Conservation (phyloP, 1,140 invertebrate species). For the Brachionus angularis region DNA sequence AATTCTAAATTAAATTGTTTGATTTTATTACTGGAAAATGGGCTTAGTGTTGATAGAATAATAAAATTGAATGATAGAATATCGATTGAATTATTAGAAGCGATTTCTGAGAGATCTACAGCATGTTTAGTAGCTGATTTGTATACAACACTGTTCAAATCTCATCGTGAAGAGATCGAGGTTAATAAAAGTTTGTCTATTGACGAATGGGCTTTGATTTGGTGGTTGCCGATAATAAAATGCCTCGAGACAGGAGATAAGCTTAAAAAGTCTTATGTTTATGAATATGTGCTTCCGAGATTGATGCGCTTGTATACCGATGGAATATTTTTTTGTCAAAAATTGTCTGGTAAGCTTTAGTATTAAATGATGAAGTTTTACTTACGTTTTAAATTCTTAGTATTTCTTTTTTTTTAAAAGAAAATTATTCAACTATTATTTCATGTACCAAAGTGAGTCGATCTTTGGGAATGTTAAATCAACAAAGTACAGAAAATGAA, state of each 20-base stretch:
- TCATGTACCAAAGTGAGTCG: constrained; percentile 2
- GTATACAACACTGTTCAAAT: constrained; percentile 29
- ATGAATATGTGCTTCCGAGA: constrained; percentile 31
- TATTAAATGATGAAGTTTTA: background rate
- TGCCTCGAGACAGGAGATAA: constrained; percentile 13
- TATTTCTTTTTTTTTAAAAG: no score
- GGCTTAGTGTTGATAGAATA: background rate
- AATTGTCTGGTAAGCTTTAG: background rate
- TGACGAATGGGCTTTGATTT: background rate
- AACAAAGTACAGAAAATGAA: background rate
- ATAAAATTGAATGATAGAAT: background rate
- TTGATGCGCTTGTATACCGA: constrained; percentile 24
- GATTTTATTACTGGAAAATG: constrained; percentile 17
- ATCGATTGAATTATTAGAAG: background rate
- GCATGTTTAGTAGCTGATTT: constrained; percentile 34
- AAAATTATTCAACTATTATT: constrained; percentile 13
- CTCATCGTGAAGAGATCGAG: background rate
- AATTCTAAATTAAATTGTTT: constrained; percentile 29
- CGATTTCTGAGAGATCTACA: constrained; percentile 5
- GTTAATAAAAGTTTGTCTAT: background rate
- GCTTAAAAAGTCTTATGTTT: background rate
- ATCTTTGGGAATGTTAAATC: background rate
- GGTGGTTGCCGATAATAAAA: constrained; percentile 12
- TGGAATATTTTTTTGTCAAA: constrained; percentile 18
- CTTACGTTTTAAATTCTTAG: background rate